These are phyloP conservation scores for Poecilia picta DNA, from an alignment of 2,797 vertebrate species.

Conservation along the genomic window DNA sequence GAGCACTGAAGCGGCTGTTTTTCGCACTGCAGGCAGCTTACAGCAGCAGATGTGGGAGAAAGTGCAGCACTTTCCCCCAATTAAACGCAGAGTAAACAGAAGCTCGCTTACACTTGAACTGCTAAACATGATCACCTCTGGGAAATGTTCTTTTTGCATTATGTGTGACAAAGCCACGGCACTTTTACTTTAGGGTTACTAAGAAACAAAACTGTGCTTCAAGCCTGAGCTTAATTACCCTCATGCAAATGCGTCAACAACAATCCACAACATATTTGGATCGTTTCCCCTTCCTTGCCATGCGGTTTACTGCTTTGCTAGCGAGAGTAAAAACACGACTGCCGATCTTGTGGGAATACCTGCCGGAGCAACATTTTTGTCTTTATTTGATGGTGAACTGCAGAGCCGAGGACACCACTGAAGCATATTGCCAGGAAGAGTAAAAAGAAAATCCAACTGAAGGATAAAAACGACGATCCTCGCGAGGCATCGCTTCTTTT, in stretches of 20 bases:
- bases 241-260: not conserved
- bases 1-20: conserved; percentile 36
- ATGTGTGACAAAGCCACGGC: conserved; percentile 35
- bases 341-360: not conserved
- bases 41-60: conserved; percentile 24
- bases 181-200: conserved; percentile 10
- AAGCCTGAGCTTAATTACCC: not conserved
- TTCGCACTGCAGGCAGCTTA: conserved; percentile 38
- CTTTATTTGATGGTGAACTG: conserved; percentile 1
- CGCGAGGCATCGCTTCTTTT: conserved; percentile 8
- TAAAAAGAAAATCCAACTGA: conserved; percentile 1
- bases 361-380: not conserved
- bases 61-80: conserved; percentile 44
- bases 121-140: conserved; percentile 20
- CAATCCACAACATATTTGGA: not conserved
- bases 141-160: conserved; percentile 9
- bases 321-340: not conserved
- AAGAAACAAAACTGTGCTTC: not conserved
- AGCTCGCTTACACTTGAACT: conserved; percentile 25
- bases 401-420: not conserved
- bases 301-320: not conserved
- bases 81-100: conserved; percentile 46
- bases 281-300: not conserved
- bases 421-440: not conserved
- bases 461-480: conserved; percentile 1